Percentiles rank a stretch among this genome's conserved stretches.
These are phyloP conservation scores for Eristalis intricaria DNA, from an alignment of 2,888 invertebrate genomes.

Conservation along the genomic window DNA sequence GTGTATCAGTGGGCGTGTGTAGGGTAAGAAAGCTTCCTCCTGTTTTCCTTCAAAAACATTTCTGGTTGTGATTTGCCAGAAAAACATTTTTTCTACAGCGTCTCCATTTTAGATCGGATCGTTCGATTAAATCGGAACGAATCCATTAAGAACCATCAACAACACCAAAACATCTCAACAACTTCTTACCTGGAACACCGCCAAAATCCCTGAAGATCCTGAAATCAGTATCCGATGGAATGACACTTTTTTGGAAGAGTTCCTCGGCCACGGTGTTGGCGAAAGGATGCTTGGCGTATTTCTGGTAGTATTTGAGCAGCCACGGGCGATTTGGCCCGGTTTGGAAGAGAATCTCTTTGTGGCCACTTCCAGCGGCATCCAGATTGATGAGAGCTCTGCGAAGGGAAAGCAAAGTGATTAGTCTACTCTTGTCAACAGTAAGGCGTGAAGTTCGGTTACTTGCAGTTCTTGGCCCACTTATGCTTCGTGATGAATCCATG, in stretches of 20 bases:
- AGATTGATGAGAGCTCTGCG: constrained; percentile 90
- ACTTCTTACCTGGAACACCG: constrained; percentile 82
- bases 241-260: constrained; percentile 84
- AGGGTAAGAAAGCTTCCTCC: too few relatives aligned
- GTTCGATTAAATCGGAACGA: too few relatives aligned
- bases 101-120: too few relatives aligned
- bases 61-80: too few relatives aligned
- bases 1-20: too few relatives aligned
- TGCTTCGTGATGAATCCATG: constrained; percentile 88
- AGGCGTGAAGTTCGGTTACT: constrained; percentile 74
- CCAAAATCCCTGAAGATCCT: constrained; percentile 86
- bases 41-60: too few relatives aligned
- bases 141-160: too few relatives aligned
- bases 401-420: background rate
- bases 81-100: too few relatives aligned
- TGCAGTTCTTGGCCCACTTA: constrained; percentile 89
- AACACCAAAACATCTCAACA: too few relatives aligned
- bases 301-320: constrained; percentile 83
- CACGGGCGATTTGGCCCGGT: constrained; percentile 88
- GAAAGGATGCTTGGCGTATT: constrained; percentile 83
- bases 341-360: constrained; percentile 94
- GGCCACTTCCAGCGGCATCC: constrained; percentile 95
- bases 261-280: constrained; percentile 84
- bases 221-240: constrained; percentile 87
- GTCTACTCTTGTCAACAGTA: background rate